Conservation (phyloP, 2,797 vertebrate species). For the Chelonia mydas region DNA sequence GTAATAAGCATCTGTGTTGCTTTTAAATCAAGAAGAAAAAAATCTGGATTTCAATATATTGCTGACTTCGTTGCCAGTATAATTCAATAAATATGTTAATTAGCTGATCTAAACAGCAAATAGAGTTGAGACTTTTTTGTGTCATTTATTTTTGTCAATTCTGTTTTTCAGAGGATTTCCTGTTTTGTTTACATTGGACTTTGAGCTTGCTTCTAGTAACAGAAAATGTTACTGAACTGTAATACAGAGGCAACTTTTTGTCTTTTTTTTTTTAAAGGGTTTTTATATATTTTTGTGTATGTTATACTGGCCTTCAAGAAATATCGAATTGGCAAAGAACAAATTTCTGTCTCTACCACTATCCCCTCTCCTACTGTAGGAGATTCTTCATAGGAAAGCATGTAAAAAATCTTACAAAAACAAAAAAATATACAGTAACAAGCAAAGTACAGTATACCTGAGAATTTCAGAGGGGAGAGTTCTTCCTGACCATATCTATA, state of each 20-base stretch:
- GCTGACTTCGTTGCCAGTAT: conserved; percentile 75
- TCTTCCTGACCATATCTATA: not conserved
- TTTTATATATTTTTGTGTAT: not conserved
- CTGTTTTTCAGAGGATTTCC: not conserved
- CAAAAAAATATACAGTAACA: not conserved
- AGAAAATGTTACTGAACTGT: conserved; percentile 36
- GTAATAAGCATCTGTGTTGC: conserved; percentile 77
- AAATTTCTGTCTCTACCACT: not conserved
- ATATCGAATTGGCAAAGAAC: not conserved
- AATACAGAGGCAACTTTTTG: not conserved
- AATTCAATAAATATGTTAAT: conserved; percentile 81
- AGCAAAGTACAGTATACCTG: not conserved
- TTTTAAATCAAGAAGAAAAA: conserved; percentile 75
- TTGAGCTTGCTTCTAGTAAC: conserved; percentile 42
- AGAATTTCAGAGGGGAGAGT: conserved; percentile 18
- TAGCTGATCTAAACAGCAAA: conserved; percentile 68
- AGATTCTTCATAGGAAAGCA: not conserved
- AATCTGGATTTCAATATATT: conserved; percentile 79
- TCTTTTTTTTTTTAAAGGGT: not conserved
- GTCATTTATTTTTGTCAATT: conserved; percentile 67
- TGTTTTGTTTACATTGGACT: conserved; percentile 46
- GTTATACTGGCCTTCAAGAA: conserved; percentile 3
- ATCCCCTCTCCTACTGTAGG: not conserved
- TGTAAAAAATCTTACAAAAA: not conserved
- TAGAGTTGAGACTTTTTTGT: conserved; percentile 66